Percentiles rank a stretch among this genome's conserved stretches.
Evolutionary conservation across 2,888 invertebrate species (phyloP).

Genomic region (Ophion slaviceki): DNA sequence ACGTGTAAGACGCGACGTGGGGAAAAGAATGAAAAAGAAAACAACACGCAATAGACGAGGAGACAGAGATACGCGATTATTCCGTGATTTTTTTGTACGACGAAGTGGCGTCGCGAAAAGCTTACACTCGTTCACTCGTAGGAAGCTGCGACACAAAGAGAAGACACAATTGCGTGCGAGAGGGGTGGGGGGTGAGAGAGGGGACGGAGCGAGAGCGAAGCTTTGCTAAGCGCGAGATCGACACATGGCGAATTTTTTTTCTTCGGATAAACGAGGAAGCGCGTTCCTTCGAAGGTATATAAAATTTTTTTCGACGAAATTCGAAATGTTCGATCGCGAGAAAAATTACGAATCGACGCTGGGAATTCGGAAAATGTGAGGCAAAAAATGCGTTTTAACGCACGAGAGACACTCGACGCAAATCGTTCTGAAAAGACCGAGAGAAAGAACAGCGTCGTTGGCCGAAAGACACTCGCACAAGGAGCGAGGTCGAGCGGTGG

Average conservation of each 20-base stretch:
- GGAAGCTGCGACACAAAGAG: constrained; percentile 62
- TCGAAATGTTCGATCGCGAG: neutral
- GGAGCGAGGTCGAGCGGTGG: constrained; percentile 70
- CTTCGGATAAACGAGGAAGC: constrained; percentile 14
- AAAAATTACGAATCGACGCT: neutral
- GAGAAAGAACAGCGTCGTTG: constrained; percentile 20
- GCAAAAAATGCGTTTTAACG: constrained; percentile 1
- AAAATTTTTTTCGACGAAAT: neutral
- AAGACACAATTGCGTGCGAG: constrained; percentile 28
- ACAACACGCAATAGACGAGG: neutral
- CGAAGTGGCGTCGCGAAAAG: constrained; percentile 14
- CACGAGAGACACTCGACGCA: neutral
- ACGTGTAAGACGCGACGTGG: constrained; percentile 29
- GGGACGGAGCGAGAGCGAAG: constrained; percentile 23
- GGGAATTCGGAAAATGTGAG: neutral
- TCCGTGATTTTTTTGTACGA: neutral
- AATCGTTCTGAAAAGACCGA: constrained; percentile 1
- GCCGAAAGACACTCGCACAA: constrained; percentile 33
- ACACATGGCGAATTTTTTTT: constrained; percentile 64
- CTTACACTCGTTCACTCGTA: constrained; percentile 43
- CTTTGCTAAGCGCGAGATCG: constrained; percentile 59
- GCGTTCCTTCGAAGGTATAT: neutral
- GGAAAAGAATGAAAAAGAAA: neutral
- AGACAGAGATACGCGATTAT: neutral
- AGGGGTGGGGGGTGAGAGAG: constrained; percentile 19